phyloP scores from a whole-genome alignment of 2,797 vertebrate genomes.

The Notamacropus eugenii region DNA sequence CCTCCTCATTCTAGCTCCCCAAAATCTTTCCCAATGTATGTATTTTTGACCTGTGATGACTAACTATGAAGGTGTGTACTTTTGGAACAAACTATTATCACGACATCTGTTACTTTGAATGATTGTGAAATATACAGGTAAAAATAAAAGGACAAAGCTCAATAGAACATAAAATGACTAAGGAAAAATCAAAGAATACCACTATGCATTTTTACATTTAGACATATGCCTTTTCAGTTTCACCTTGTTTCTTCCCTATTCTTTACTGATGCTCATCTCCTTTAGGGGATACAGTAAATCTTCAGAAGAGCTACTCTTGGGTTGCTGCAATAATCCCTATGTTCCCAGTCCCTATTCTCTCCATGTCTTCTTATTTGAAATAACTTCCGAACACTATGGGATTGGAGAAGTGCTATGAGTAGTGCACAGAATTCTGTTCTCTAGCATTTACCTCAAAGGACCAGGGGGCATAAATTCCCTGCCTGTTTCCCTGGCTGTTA shows the following conservation, averaged over 20 bases:
- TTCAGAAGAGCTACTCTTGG: background rate
- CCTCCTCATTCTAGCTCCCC: background rate
- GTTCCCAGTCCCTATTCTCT: background rate
- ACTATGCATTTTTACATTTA: background rate
- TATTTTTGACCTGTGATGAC: background rate
- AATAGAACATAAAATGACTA: background rate
- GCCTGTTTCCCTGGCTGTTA: slow-evolving; percentile 21
- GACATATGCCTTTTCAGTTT: background rate
- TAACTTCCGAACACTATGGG: background rate
- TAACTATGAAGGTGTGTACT: background rate
- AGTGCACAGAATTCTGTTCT: slow-evolving; percentile 10
- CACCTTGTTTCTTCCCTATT: slow-evolving; percentile 13
- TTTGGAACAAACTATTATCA: background rate
- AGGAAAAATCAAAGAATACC: no score
- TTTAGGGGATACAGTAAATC: background rate
- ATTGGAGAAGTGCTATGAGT: background rate
- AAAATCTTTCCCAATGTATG: background rate
- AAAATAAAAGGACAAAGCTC: slow-evolving; percentile 23
- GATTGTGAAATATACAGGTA: background rate
- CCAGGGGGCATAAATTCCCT: background rate
- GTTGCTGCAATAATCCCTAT: background rate
- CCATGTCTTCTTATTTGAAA: slow-evolving; percentile 28
- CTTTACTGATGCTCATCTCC: background rate
- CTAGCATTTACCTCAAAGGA: background rate
- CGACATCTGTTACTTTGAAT: background rate